phyloP scores from a whole-genome alignment of 2,888 invertebrate genomes.

The Ernsta delagoae region DNA sequence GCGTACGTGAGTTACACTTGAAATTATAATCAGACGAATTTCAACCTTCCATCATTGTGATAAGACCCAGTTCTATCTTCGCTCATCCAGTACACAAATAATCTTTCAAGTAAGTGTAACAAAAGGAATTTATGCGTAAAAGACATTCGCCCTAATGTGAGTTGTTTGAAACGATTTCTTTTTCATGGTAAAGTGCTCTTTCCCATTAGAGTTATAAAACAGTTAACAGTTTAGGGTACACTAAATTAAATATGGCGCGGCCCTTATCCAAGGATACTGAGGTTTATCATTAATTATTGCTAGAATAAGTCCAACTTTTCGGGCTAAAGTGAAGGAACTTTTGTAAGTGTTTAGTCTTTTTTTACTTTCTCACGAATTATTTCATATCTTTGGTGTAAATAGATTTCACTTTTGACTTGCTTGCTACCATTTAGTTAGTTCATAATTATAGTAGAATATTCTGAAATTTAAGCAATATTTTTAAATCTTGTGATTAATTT shows the following conservation, averaged over 20 bases:
- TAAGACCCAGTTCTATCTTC: conserved; percentile 13
- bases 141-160: conserved; percentile 40
- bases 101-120: conserved; percentile 30
- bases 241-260: conserved; percentile 20
- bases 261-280: conserved; percentile 4
- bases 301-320: not conserved
- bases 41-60: not conserved
- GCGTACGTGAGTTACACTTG: conserved; percentile 10
- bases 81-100: conserved; percentile 10
- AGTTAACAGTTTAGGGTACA: conserved; percentile 36
- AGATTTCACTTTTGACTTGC: too few species aligned
- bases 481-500: too few species aligned
- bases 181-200: conserved; percentile 36
- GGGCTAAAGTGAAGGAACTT: too few species aligned
- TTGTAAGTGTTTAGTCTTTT: too few species aligned
- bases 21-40: not conserved
- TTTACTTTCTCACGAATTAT: too few species aligned
- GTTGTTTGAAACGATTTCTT: conserved; percentile 41
- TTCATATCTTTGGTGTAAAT: too few species aligned
- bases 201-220: conserved; percentile 32
- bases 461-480: too few species aligned
- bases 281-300: conserved; percentile 17
- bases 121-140: conserved; percentile 39
- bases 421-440: too few species aligned
- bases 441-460: too few species aligned